These are phyloP conservation scores for Lethenteron camtschaticum DNA, from an alignment of 2,113 vertebrate species.

Conservation along the genomic window DNA sequence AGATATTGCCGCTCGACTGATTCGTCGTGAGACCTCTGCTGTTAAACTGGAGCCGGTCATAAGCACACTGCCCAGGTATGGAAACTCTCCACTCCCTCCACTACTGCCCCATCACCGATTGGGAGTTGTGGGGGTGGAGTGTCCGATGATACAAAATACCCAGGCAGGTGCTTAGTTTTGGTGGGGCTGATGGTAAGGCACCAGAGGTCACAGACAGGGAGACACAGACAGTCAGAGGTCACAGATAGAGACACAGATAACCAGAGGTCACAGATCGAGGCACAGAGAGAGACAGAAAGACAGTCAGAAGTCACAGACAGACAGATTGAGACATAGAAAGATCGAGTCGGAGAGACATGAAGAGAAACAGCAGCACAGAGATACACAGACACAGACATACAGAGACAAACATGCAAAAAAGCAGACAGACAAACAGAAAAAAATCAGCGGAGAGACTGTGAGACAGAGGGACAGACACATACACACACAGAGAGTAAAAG, in stretches of 20 bases:
- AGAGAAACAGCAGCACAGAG: neutral
- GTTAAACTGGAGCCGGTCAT: too few relatives aligned
- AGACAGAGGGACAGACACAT: neutral
- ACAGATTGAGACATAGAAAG: neutral
- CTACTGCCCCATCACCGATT: too few relatives aligned
- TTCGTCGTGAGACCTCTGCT: too few relatives aligned
- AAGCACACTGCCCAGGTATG: too few relatives aligned
- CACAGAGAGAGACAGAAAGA: neutral
- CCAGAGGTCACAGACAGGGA: neutral
- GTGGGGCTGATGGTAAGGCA: neutral
- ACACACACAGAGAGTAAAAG: neutral
- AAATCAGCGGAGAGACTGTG: neutral
- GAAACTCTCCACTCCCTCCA: too few relatives aligned
- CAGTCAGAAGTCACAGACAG: neutral
- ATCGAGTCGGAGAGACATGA: neutral
- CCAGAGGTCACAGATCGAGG: too few relatives aligned
- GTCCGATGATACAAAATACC: too few relatives aligned
- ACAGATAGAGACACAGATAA: neutral
- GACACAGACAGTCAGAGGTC: too few relatives aligned
- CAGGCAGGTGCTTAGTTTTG: too few relatives aligned
- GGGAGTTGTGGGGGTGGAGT: too few relatives aligned
- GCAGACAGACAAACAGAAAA: neutral
- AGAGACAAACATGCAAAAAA: neutral
- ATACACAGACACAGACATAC: neutral
- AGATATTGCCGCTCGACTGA: too few relatives aligned